Conservation (phyloP, 2,113 vertebrate species). For the Melanostigma gelatinosum region DNA sequence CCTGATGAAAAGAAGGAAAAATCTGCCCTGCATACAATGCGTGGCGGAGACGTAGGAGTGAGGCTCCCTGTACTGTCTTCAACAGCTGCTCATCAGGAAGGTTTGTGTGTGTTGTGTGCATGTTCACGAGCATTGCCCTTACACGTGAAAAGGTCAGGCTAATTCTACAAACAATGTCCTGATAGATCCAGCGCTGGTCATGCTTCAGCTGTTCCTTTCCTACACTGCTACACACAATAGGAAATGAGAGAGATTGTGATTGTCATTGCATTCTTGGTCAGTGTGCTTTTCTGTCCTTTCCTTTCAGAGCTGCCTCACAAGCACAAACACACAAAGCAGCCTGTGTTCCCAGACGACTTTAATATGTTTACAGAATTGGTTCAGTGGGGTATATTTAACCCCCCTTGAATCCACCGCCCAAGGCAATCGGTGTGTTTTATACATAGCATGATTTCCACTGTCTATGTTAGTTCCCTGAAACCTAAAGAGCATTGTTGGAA, state of each 20-base stretch:
- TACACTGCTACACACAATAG: conserved; percentile 38
- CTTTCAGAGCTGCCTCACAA: conserved; percentile 15
- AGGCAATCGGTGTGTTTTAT: not conserved
- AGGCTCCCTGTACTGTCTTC: conserved; percentile 20
- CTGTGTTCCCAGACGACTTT: not conserved
- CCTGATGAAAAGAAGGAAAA: conserved; percentile 5
- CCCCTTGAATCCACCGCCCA: not conserved
- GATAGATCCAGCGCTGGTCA: conserved; percentile 38
- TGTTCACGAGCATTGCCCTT: conserved; percentile 23
- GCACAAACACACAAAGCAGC: not conserved
- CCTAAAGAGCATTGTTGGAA: not conserved
- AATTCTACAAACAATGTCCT: conserved; percentile 49
- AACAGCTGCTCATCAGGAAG: conserved; percentile 20
- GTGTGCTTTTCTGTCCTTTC: not conserved
- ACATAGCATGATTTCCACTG: not conserved
- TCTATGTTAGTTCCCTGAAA: not conserved
- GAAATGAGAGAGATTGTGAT: conserved; percentile 37
- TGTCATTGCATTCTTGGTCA: conserved; percentile 19
- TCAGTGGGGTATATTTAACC: conserved; percentile 2
- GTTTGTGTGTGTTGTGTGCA: conserved; percentile 14
- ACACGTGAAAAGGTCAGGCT: conserved; percentile 46
- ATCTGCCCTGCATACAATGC: conserved; percentile 2
- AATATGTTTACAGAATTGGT: conserved; percentile 11
- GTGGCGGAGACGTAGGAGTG: not conserved
- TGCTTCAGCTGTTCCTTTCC: conserved; percentile 33